Percentiles rank a stretch among this genome's conserved stretches.
Evolutionary conservation across 1,140 invertebrate species (phyloP).

Genomic region (Tetranychus urticae): DNA sequence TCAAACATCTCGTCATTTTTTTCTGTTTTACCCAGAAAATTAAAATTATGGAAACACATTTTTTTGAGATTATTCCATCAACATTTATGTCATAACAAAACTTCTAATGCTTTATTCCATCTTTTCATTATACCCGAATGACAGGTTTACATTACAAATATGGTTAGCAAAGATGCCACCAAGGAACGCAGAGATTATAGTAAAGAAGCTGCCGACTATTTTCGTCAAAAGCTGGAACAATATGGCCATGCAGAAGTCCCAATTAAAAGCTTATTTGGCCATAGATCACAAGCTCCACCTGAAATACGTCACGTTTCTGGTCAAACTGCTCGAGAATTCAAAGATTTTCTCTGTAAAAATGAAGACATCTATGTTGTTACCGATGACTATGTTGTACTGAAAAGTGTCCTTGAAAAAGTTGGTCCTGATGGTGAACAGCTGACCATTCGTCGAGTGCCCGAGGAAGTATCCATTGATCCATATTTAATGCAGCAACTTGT

Average conservation of each 20-base stretch:
- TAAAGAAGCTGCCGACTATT: constrained; percentile 79
- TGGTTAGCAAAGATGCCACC: constrained; percentile 6
- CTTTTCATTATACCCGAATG: too few species aligned
- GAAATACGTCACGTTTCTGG: constrained; percentile 81
- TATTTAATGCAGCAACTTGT: constrained; percentile 14
- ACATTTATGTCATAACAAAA: background rate
- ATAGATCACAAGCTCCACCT: constrained; percentile 52
- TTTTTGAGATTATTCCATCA: too few species aligned
- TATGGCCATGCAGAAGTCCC: constrained; percentile 31
- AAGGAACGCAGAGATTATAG: constrained; percentile 42
- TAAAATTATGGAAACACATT: too few species aligned
- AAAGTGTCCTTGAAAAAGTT: constrained; percentile 33
- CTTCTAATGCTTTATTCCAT: background rate
- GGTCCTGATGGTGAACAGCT: constrained; percentile 29
- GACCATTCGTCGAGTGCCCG: constrained; percentile 11
- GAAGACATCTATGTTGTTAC: constrained; percentile 61
- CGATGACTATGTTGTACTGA: constrained; percentile 52
- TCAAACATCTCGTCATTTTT: too few species aligned
- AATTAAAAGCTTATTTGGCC: constrained; percentile 71
- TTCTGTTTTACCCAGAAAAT: too few species aligned
- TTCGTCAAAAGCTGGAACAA: constrained; percentile 33
- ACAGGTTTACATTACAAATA: constrained; percentile 9
- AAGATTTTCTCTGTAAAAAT: constrained; percentile 61
- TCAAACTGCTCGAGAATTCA: constrained; percentile 78
- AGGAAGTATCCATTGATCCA: constrained; percentile 16